Base-by-base conservation (phyloP, 1,140 invertebrate genomes). In the Caenorhabditis remanei region DNA sequence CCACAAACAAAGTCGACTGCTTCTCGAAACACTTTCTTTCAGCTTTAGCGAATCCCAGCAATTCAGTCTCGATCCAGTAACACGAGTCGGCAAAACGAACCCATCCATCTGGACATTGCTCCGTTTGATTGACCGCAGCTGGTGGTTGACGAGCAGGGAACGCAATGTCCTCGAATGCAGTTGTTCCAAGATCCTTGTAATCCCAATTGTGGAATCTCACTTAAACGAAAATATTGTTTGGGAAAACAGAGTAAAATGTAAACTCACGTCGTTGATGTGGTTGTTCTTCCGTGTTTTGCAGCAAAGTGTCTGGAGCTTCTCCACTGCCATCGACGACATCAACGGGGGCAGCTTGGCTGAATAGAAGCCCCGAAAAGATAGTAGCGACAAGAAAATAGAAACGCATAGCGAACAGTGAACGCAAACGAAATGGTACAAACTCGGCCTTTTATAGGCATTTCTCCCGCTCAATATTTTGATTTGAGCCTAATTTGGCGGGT, bases 1-100 rank as follows among this genome's bases (percentile, higher is more conserved):
- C 71, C 19, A 79, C 71, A 21, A 79, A 79, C 71, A 79, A n/a
- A 13, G 71, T 79, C 14, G 71, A 50, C n/a, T 79, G 71, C 71
- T 79, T 79, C 21, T 79, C 46, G 46, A 79, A 79, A 53, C 71
- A 79, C 8, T 79, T 79, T 79, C 71, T 79, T n/a, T 79, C 71
- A 6, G 71, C 71, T 46, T 79, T 79, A 4, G 71, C 43, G 40
- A 79, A 79, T 13, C 71, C 71, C 43, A 79, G 7, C 13, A 53
- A 46, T n/a, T 79, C 71, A 1, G 43, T 50, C 46, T 79, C 71
- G 46, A 79, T 79, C 43, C 43, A 79, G 14, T 79, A 79, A 46
- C 71, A 79, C 4, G 71, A 79, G 14, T 79, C 46, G 71, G 71
- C 71, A 14, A 79, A 79, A 21, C 71, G 71, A 79, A 50, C 19